Evolutionary conservation across 2,113 vertebrate species (phyloP), one percentile per base, ranked within the genome.

Genomic region (Catagonus wagneri): DNA sequence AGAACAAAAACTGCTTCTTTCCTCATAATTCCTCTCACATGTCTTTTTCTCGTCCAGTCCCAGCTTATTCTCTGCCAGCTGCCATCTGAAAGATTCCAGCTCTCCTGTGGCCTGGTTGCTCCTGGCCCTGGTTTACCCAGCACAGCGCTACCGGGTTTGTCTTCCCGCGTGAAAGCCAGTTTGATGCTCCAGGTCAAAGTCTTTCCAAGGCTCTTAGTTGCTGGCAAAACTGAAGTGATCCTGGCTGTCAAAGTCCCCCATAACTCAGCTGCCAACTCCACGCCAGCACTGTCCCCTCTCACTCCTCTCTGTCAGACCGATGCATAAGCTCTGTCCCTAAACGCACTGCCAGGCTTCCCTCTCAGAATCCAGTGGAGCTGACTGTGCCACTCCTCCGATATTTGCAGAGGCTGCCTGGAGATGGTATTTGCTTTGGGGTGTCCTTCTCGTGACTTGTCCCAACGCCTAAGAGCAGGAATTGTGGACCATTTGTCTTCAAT

Each of bases 241-340:
- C 36, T 61, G 65, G 29, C 25, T 58, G 1, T 78, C 68, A 16
- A 10, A 6, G 6, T 72, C 50, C 50, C 63, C 32, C 4, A 15
- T 1, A 2, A 8, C 58, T 61, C n/a, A 72, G 52, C 68, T 54
- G 15, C 29, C 72, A 83, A 50, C 6, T 20, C 36, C 36, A 54
- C 25, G 8, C 52, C 76, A 16, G 39, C 11, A 0, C 22, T 8
- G 7, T 5, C 3, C 50, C 1, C 20, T 50, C 15, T 36, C 17
- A 9, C 76, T 61, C 8, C 7, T 32, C n/a, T 25, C 4, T 52
- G 22, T 7, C 25, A 44, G 17, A 52, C 0, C 14, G 25, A 32
- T 8, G 16, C 5, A 7, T 4, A 0, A n/a, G 17, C 0, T 1
- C 69, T 13, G 9, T 1, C 29, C 20, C 17, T 27, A n/a, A 5